These are phyloP conservation scores for Phyllotreta striolata DNA, from an alignment of 2,888 invertebrate genomes.

Conservation along the genomic window DNA sequence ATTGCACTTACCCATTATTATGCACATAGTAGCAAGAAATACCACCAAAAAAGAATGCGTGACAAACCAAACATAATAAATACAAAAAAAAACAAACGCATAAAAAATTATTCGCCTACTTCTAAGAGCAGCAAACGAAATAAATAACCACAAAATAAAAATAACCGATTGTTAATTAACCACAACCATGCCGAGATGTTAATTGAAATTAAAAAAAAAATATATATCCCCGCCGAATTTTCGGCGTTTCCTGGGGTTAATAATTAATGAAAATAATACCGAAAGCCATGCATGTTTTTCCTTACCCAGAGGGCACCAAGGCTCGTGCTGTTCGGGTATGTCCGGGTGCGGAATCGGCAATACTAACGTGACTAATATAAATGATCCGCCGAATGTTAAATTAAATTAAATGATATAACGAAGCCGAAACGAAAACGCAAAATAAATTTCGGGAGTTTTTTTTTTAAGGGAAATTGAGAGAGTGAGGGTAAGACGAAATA, in stretches of 20 bases:
- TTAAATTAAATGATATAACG: background rate
- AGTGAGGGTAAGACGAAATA: constrained; percentile 23
- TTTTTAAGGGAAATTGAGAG: constrained; percentile 14
- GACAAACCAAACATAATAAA: constrained; percentile 25
- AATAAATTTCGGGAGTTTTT: constrained; percentile 17
- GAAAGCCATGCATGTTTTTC: constrained; percentile 46
- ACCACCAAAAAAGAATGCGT: constrained; percentile 25
- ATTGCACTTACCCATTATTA: too few species aligned
- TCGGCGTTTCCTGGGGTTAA: background rate
- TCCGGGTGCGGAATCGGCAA: constrained; percentile 86
- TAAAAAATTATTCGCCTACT: constrained; percentile 20
- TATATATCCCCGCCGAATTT: constrained; percentile 1
- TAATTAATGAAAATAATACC: background rate
- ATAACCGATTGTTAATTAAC: constrained; percentile 22
- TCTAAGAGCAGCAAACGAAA: constrained; percentile 10
- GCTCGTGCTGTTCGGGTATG: constrained; percentile 89
- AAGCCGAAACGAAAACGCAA: constrained; percentile 23
- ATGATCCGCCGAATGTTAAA: background rate
- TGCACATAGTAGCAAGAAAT: too few species aligned
- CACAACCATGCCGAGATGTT: constrained; percentile 26
- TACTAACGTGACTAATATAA: constrained; percentile 71
- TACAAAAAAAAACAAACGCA: constrained; percentile 23
- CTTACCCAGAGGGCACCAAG: constrained; percentile 89
- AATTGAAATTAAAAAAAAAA: constrained; percentile 10
- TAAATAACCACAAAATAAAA: constrained; percentile 25